Evolutionary conservation across 2,797 vertebrate genomes (phyloP).

Genomic region (Holocentrus rufus): DNA sequence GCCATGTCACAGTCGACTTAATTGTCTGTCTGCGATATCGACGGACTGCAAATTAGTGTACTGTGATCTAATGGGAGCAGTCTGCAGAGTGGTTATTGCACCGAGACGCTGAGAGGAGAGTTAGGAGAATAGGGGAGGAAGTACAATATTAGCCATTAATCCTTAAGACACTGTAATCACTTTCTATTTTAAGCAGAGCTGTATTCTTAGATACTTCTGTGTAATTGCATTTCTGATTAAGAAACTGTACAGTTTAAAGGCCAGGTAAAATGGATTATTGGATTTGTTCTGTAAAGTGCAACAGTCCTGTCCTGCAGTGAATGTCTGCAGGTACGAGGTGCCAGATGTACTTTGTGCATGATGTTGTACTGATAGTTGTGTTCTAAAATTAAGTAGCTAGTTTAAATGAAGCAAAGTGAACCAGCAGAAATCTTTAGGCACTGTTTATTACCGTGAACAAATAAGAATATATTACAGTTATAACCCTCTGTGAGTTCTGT

Average conservation of each 20-base stretch:
- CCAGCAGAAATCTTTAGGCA: no score
- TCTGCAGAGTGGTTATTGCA: constrained; percentile 16
- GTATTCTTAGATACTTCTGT: constrained; percentile 41
- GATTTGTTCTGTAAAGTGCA: constrained; percentile 15
- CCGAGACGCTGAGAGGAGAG: not conserved
- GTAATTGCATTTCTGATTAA: constrained; percentile 57
- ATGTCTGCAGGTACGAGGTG: not conserved
- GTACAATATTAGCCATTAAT: constrained; percentile 47
- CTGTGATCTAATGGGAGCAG: constrained; percentile 1
- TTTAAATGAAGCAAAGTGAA: no score
- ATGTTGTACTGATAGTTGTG: no score
- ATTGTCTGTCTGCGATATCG: not conserved
- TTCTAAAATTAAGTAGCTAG: no score
- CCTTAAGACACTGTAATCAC: constrained; percentile 38
- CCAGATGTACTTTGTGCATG: not conserved
- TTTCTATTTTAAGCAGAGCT: constrained; percentile 55
- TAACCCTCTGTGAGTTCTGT: no score
- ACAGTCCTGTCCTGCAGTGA: not conserved
- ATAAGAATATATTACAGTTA: not conserved
- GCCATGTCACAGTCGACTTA: not conserved
- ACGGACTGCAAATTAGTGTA: constrained; percentile 41
- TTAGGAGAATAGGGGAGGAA: not conserved
- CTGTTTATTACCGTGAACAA: constrained; percentile 27
- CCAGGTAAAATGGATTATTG: constrained; percentile 35
- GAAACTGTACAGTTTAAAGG: constrained; percentile 45